phyloP scores from a whole-genome alignment of 2,113 vertebrate species.

The Equus przewalskii region DNA sequence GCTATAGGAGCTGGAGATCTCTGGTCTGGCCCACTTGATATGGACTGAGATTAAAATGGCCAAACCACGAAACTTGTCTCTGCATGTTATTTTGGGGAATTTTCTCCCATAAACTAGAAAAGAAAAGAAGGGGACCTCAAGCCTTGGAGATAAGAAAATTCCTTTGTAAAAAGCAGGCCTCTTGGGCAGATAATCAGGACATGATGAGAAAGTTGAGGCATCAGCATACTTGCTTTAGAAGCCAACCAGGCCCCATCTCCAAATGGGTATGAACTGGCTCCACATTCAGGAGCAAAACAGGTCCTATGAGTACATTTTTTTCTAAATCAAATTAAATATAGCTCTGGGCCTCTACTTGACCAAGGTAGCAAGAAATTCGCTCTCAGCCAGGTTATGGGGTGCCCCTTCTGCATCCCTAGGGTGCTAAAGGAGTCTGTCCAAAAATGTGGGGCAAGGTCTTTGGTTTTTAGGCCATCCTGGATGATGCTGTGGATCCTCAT shows the following conservation, averaged over 20 bases:
- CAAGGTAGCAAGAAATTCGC: neutral
- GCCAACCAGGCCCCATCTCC: neutral
- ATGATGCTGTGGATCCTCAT: rapidly evolving
- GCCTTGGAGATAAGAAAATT: neutral
- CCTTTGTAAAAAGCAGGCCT: neutral
- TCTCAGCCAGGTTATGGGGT: too few species aligned
- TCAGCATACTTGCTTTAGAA: neutral
- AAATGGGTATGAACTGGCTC: too few species aligned
- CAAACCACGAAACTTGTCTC: neutral
- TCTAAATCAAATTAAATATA: neutral
- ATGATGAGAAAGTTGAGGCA: neutral
- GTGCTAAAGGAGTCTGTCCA: neutral
- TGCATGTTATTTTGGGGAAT: neutral
- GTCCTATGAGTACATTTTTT: neutral
- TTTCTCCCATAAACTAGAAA: neutral
- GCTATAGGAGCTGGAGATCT: neutral
- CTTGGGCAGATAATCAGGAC: neutral
- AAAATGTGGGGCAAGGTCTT: neutral
- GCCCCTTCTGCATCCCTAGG: neutral
- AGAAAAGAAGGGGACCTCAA: neutral
- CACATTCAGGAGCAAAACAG: neutral
- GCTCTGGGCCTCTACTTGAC: neutral
- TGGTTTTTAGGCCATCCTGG: neutral
- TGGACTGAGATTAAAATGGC: neutral
- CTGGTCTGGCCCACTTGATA: neutral